Evolutionary conservation across 2,797 vertebrate species (phyloP).

Genomic region (Gephyroberyx darwinii): DNA sequence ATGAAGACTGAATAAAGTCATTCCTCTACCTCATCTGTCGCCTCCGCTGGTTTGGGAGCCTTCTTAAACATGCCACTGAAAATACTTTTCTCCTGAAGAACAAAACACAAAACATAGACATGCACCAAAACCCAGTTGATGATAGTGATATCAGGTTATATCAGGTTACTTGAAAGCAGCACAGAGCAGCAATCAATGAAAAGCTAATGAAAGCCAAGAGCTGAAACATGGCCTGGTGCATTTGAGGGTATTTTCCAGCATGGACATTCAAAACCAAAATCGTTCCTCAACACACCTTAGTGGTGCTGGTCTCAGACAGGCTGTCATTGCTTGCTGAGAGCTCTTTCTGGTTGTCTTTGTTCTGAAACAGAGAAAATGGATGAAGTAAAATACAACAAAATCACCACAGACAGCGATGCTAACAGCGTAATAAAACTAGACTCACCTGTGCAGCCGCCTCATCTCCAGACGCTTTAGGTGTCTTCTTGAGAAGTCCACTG

Average conservation of each 20-base stretch:
- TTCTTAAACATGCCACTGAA: constrained; percentile 72
- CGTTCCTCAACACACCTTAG: constrained; percentile 40
- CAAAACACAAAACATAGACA: neutral
- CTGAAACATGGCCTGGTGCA: no score
- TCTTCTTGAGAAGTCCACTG: constrained; percentile 59
- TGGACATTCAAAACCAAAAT: no score
- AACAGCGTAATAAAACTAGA: neutral
- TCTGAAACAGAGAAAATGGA: constrained; percentile 28
- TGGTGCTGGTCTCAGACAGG: constrained; percentile 44
- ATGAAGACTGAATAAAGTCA: neutral
- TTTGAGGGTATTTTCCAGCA: no score
- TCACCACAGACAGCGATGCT: no score
- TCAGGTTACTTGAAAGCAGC: neutral
- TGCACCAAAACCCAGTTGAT: neutral
- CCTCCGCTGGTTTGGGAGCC: constrained; percentile 55
- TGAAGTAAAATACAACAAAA: no score
- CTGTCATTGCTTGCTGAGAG: constrained; percentile 51
- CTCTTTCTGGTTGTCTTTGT: constrained; percentile 43
- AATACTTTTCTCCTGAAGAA: constrained; percentile 62
- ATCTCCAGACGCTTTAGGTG: constrained; percentile 46
- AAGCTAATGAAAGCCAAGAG: no score
- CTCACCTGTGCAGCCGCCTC: constrained; percentile 45
- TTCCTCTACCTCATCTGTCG: constrained; percentile 53
- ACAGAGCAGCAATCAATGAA: no score
- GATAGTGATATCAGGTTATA: neutral